Base-by-base conservation (phyloP, 2,113 vertebrate genomes). In the Aleadryas rufinucha region DNA sequence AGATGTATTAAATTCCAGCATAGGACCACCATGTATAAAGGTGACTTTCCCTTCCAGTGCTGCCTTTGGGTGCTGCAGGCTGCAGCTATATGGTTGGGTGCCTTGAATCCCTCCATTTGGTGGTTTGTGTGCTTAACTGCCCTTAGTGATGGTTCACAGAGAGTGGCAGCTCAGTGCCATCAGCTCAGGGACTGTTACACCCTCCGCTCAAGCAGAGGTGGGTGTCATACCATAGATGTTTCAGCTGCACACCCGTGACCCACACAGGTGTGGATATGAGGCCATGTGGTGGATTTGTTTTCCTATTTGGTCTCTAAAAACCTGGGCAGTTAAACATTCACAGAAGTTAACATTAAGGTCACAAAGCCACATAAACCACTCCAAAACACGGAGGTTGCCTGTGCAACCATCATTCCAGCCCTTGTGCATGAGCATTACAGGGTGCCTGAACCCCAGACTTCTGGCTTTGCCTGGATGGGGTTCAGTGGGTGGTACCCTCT, bases 301-400 rank as follows among this genome's bases (percentile, higher is more conserved):
- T 70, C 63, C 30, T 12, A 0, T 70, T 69, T 69, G 45, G 47
- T 92, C 79, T 89, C 22, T 63, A 39, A 80, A 88, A 95, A 18
- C 52, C 54, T 15, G 16, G 6, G 19, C 68, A 59, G 86, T 95
- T 95, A 95, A 90, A 88, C 66, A 88, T 92, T 93, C 56, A 87
- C 76, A 84, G 68, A 89, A 78, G 42, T 89, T 91, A 92, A 84
- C 1, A 0, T 53, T 81, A 63, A 78, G 91, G 80, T 92, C 89
- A 84, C 59, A 66, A 81, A 95, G 42, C 54, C 63, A 74, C 71
- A 66, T 23, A 92, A 97, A 84, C 26, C 60, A 39, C 45, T 84
- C 42, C 52, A 35, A 77, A 86, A 50, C 24, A 37, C 0, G 0
- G 68, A 57, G 14, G 22, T 0, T 65, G 57, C 20, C 66, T 68